phyloP scores from a whole-genome alignment of 2,797 vertebrate species.

The Thamnophis elegans region DNA sequence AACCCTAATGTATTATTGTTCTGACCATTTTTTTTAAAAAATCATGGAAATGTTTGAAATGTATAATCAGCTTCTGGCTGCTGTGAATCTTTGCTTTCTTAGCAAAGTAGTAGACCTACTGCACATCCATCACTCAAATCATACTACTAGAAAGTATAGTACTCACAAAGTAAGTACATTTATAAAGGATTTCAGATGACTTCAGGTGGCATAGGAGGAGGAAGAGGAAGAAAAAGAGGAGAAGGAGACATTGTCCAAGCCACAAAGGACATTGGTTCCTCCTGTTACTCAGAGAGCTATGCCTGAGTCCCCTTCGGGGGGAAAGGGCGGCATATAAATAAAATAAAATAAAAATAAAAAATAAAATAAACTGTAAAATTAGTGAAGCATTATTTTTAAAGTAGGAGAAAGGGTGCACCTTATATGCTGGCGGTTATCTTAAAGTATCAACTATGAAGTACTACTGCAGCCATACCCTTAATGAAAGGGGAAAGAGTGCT shows the following conservation, averaged over 20 bases:
- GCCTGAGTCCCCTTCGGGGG: too few species aligned
- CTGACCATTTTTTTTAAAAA: background rate
- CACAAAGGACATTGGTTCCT: background rate
- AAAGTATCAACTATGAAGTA: background rate
- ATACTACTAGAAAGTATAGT: background rate
- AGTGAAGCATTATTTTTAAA: background rate
- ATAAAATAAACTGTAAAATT: too few species aligned
- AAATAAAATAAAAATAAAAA: too few species aligned
- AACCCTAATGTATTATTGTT: background rate
- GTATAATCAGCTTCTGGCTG: too few species aligned
- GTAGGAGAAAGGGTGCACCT: background rate
- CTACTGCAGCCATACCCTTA: background rate
- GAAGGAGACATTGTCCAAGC: background rate
- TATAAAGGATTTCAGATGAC: background rate
- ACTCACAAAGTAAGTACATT: background rate
- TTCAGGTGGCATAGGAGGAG: background rate
- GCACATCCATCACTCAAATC: background rate
- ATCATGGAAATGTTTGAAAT: background rate
- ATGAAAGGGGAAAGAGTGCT: background rate
- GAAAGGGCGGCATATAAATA: too few species aligned
- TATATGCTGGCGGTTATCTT: background rate
- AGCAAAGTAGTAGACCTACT: background rate
- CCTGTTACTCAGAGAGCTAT: background rate
- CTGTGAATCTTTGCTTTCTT: background rate
- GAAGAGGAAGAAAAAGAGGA: background rate